Percentiles rank a stretch among this genome's conserved stretches.
Conservation (phyloP, 1,140 invertebrate genomes). For the Dreissena rostriformis region DNA sequence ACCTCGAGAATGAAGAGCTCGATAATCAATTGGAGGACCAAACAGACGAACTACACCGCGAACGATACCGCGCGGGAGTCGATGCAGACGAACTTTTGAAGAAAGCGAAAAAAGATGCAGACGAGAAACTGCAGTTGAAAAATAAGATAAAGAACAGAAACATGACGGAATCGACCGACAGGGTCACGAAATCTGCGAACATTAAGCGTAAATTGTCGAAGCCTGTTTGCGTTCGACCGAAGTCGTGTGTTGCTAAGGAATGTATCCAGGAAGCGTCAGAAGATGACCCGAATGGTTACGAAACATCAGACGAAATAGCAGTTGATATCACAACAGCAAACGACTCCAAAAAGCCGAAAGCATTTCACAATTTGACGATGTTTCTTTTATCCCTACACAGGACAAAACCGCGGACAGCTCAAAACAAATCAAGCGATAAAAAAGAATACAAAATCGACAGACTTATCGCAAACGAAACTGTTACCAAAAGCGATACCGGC, state of each 20-base stretch:
- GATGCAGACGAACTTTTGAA: conserved; percentile 58
- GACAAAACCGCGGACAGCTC: too few species aligned
- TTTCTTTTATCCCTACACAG: conserved; percentile 58
- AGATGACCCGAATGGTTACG: background rate
- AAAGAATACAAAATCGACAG: conserved; percentile 2
- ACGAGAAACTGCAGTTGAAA: conserved; percentile 56
- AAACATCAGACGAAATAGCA: background rate
- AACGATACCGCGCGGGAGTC: conserved; percentile 43
- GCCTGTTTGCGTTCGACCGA: background rate
- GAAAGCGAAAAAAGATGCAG: conserved; percentile 58
- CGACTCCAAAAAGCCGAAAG: conserved; percentile 40
- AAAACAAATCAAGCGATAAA: too few species aligned
- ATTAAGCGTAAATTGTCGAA: conserved; percentile 1
- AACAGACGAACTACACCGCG: conserved; percentile 41
- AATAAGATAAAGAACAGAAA: conserved; percentile 59
- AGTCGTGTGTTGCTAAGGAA: background rate
- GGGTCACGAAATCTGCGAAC: conserved; percentile 12
- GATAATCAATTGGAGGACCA: conserved; percentile 53
- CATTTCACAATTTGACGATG: conserved; percentile 61
- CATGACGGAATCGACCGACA: conserved; percentile 48
- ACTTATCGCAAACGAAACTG: background rate
- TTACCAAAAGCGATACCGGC: background rate
- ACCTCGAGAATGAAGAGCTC: conserved; percentile 60
- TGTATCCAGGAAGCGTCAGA: conserved; percentile 6
- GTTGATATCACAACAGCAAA: too few species aligned